phyloP scores from a whole-genome alignment of 2,113 vertebrate species.

The Caranx melampygus region DNA sequence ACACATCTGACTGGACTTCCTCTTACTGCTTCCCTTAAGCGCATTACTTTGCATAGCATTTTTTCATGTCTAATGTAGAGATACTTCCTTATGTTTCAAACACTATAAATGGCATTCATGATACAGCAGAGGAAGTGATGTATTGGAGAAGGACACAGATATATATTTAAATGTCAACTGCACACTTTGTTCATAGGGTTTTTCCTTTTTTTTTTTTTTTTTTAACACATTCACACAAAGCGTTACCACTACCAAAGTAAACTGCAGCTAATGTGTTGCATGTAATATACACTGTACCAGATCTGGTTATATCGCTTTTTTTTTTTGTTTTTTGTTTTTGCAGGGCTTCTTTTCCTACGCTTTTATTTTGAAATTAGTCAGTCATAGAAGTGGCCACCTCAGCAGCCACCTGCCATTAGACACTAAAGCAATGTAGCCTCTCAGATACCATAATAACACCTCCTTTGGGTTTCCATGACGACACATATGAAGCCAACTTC shows the following conservation, averaged over 20 bases:
- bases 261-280: background rate
- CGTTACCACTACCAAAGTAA: background rate
- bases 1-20: constrained; percentile 64
- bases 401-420: constrained; percentile 50
- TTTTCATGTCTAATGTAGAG: constrained; percentile 26
- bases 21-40: constrained; percentile 54
- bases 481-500: constrained; percentile 66
- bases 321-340: background rate
- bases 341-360: background rate
- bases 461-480: constrained; percentile 76
- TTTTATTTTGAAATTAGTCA: background rate
- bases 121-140: constrained; percentile 1
- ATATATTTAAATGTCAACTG: constrained; percentile 15
- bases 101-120: constrained; percentile 38
- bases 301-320: background rate
- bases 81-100: constrained; percentile 46
- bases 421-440: constrained; percentile 59
- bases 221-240: background rate
- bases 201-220: background rate
- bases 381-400: constrained; percentile 46
- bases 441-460: constrained; percentile 59
- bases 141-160: background rate
- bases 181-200: constrained; percentile 1
- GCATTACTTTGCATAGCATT: constrained; percentile 47
- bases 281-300: background rate